Percentiles rank a stretch among this genome's conserved stretches.
Conservation (phyloP, 2,797 vertebrate species). For the Phataginus tetradactyla region DNA sequence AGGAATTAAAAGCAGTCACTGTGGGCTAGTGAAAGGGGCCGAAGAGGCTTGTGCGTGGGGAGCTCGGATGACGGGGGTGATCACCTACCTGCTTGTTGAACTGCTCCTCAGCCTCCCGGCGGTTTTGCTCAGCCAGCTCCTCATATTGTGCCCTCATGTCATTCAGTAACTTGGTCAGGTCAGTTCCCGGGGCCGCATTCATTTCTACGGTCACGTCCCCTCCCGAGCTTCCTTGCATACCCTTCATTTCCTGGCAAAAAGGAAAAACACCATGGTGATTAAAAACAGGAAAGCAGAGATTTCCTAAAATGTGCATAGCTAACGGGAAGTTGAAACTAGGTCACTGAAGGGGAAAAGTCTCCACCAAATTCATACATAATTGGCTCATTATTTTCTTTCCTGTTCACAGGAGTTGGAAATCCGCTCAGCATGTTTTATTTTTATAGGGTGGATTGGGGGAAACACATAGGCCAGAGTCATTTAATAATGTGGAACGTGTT, state of each 20-base stretch:
- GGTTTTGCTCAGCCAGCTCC: constrained; percentile 80
- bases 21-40: not conserved
- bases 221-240: constrained; percentile 16
- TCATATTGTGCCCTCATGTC: constrained; percentile 79
- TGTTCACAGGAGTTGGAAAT: not conserved
- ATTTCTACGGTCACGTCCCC: constrained; percentile 79
- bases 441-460: not conserved
- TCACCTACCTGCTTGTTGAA: constrained; percentile 76
- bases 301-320: not conserved
- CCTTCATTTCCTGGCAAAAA: constrained; percentile 71
- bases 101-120: constrained; percentile 73
- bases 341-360: not conserved
- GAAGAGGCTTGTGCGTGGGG: accelerated
- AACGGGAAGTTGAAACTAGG: not conserved
- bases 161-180: constrained; percentile 80
- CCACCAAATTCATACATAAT: not conserved
- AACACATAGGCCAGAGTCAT: not conserved
- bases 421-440: not conserved
- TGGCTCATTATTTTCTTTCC: not conserved
- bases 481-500: accelerated
- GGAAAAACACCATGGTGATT: not conserved
- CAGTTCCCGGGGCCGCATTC: constrained; percentile 78
- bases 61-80: accelerated
- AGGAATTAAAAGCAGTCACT: not conserved
- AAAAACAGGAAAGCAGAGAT: not conserved